Evolutionary conservation across 2,888 invertebrate genomes (phyloP), one percentile per base, ranked within the genome.

Genomic region (Spicauda simplicius): DNA sequence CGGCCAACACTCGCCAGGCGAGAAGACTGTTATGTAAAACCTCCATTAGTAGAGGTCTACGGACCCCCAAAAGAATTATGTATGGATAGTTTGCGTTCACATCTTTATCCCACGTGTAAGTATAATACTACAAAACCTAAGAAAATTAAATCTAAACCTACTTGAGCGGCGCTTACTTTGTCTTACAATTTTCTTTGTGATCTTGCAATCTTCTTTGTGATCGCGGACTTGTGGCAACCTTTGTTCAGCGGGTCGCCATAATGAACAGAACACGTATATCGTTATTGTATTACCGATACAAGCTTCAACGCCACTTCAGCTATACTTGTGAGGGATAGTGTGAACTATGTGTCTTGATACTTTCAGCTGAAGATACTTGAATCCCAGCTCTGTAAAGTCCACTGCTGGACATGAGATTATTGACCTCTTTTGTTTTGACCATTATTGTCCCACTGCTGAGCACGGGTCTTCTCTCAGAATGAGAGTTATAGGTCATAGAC

Each of bases 111-210:
- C 10, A 18, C 7, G 10, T 5, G n/a, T n/a, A 50, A 50, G 18
- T 50, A 50, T 50, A 50, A 18, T 18, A 50, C 3, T 25, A 25
- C 7, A 33, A 33, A 33, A 33, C 33, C 33, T 50, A 50, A 50
- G 50, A 50, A 10, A 50, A 50, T 50, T 50, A 50, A 50, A 50
- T 50, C 50, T n/a, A 50, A 50, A 50, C 48, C 48, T 16, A 58
- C 58, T 58, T 58, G 20, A 58, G 50, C 50, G 25, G n/a, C 37
- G 41, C 48, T 58, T 58, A 58, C 58, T 58, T 58, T 58, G 58
- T 58, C 58, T 58, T 16, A 57, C 58, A 20, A 58, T 58, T 45
- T 58, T 48, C 48, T 48, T 58, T 58, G 57, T 58, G 57, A 58
- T 58, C 37, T 45, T 20, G 41, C 57, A 45, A 58, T 58, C 45